phyloP scores from a whole-genome alignment of 53 echinoderm and acorn worm species.

The Echinometra lucunter region DNA sequence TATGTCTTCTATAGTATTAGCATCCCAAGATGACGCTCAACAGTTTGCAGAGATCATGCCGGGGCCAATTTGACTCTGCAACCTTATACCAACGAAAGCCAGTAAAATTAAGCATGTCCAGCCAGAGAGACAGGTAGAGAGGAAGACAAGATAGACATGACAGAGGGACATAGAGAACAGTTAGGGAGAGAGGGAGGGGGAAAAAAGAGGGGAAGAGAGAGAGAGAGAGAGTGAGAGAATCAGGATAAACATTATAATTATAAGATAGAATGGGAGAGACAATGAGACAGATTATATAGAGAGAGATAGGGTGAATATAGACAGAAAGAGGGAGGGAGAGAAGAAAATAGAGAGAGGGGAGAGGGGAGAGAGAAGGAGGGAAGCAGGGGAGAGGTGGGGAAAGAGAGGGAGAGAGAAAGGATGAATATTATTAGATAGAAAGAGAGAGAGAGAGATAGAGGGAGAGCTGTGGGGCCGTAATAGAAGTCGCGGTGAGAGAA shows the following conservation, averaged over 20 bases:
- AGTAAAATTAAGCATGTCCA: constrained; percentile 14
- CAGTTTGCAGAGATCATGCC: constrained; percentile 23
- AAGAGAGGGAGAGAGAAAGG: neutral
- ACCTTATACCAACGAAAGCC: neutral
- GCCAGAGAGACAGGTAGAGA: neutral
- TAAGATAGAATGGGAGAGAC: neutral
- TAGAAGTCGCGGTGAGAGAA: too few species aligned
- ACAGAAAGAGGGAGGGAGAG: neutral
- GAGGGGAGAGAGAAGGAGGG: neutral
- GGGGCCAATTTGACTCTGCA: constrained; percentile 6
- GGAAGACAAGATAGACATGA: neutral
- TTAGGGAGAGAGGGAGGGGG: neutral
- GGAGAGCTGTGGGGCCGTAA: too few species aligned
- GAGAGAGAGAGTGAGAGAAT: neutral
- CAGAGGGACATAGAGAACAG: neutral
- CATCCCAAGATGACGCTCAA: neutral
- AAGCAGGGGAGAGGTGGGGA: neutral
- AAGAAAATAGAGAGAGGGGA: neutral
- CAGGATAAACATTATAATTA: too few species aligned
- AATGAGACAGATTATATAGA: neutral
- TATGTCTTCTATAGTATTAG: neutral
- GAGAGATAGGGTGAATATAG: neutral
- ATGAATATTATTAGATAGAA: too few species aligned
- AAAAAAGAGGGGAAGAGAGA: neutral
- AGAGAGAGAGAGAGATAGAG: neutral